These are phyloP conservation scores for Alectura lathami DNA, from an alignment of 2,113 vertebrate species.

Conservation along the genomic window DNA sequence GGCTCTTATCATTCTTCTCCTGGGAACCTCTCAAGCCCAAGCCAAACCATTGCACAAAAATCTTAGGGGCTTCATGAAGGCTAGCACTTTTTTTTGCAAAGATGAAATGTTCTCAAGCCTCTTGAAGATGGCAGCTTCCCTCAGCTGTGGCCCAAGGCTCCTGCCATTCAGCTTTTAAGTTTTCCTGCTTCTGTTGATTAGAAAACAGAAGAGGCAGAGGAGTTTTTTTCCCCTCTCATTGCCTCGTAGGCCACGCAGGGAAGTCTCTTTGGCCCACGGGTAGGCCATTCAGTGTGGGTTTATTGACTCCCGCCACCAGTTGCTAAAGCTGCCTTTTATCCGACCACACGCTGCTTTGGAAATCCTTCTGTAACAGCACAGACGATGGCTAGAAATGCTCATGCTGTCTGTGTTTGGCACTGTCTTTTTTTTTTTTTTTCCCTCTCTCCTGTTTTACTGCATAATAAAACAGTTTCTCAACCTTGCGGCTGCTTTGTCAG, in stretches of 20 bases:
- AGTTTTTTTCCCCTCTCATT: neutral
- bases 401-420: neutral
- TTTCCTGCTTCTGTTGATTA: neutral
- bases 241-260: neutral
- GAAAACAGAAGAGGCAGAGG: slow-evolving; percentile 2
- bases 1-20: neutral
- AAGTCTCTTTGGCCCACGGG: neutral
- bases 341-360: neutral
- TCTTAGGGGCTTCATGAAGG: neutral
- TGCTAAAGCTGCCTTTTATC: neutral
- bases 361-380: neutral
- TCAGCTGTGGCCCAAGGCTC: neutral
- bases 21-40: slow-evolving; percentile 1
- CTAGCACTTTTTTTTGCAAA: accelerated
- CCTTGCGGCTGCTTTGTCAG: neutral
- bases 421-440: neutral
- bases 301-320: neutral
- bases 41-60: neutral
- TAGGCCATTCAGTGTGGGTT: neutral
- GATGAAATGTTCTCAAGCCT: slow-evolving; percentile 7
- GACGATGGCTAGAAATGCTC: neutral
- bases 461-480: neutral
- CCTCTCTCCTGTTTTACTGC: neutral
- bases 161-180: slow-evolving; percentile 36
- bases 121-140: slow-evolving; percentile 22